These are phyloP conservation scores for Cephus nigrinus DNA, from an alignment of 2,888 invertebrate genomes.

Conservation along the genomic window DNA sequence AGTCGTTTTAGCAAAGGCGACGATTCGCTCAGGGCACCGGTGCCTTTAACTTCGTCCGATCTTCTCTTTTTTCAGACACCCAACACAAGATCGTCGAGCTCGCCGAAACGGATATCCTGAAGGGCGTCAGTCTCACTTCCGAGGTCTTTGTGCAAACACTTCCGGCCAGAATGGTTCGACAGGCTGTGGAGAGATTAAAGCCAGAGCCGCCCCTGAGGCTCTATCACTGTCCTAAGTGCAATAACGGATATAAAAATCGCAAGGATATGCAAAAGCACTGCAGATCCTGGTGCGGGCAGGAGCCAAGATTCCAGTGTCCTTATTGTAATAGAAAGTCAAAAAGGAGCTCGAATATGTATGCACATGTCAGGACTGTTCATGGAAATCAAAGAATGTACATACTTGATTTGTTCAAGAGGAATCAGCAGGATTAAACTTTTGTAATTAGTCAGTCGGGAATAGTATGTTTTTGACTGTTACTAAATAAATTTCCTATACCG, in stretches of 20 bases:
- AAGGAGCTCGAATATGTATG: conserved; percentile 19
- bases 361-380: conserved; percentile 24
- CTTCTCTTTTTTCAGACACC: neutral
- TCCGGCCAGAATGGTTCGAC: neutral
- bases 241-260: conserved; percentile 50
- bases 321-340: conserved; percentile 25
- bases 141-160: conserved; percentile 1
- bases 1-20: neutral
- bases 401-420: neutral
- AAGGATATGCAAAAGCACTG: conserved; percentile 32
- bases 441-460: neutral
- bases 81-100: neutral
- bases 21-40: neutral
- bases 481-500: neutral
- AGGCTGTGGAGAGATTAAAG: neutral
- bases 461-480: neutral
- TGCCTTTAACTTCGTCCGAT: neutral
- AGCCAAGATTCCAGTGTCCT: conserved; percentile 40
- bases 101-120: neutral
- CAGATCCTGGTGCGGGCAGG: conserved; percentile 40
- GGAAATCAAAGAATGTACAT: conserved; percentile 1
- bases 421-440: neutral
- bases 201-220: conserved; percentile 7
- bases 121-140: neutral
- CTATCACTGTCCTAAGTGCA: conserved; percentile 41